Evolutionary conservation across 2,113 vertebrate species (phyloP), one percentile per base, ranked within the genome.

Genomic region (Oceanites oceanicus): DNA sequence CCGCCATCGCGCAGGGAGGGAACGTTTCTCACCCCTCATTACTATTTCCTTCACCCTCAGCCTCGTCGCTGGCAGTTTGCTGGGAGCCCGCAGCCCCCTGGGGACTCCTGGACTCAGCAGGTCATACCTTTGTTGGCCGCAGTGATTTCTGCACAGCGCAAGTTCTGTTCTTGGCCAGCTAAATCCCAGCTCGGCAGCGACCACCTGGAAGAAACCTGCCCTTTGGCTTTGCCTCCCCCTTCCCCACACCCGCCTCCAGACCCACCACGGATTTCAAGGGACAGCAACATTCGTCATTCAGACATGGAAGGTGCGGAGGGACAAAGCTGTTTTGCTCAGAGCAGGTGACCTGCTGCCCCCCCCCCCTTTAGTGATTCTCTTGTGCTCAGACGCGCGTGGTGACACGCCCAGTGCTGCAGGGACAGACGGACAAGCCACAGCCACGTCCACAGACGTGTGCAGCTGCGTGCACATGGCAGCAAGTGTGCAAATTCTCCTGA

Each of bases 11-110:
- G 4, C 30, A 6, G 34, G 38, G 26, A n/a, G 38, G n/a, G 52
- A 18, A n/a, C 9, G 1, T 7, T 10, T 15, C 63, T 19, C 56
- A 18, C 4, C 62, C 47, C 75, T 82, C 45, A 0, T 11, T 3
- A 2, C 21, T 0, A 1, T 7, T 15, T 50, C 38, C 50, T 17
- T 12, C 14, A 1, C 27, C 1, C 2, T 5, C 5, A 23, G 63
- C 76, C 65, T 47, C 70, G 2, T 6, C 3, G 9, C 16, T 3
- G 63, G 83, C 72, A 68, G n/a, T 10, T 17, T 15, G n/a, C 67
- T 12, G 72, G 61, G 79, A 73, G 67, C 88, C 86, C 7, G 63
- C 84, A 58, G 74, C 36, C 15, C 63, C 91, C 23, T 4, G 84
- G 40, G 72, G 52, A 38, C 26, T 45, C 47, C 10, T 45, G 73